Percentiles rank a stretch among this genome's conserved stretches.
Conservation (phyloP, 1,140 invertebrate species). For the Drosophila nigromelanica region DNA sequence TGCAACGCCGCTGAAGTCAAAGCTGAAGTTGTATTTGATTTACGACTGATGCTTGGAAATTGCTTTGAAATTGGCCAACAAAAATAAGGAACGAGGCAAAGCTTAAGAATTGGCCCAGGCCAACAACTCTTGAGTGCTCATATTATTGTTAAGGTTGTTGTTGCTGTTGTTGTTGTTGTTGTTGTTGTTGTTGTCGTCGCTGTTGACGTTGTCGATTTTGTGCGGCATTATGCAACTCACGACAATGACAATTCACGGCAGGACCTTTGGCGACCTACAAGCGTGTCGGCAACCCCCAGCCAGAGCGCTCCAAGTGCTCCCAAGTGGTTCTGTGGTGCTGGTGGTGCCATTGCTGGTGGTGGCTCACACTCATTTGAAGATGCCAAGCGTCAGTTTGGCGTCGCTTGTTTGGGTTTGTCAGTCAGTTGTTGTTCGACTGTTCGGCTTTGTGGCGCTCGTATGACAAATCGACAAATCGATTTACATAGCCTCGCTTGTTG, state of each 20-base stretch:
- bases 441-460: conserved; percentile 51
- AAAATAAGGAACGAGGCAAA: conserved; percentile 60
- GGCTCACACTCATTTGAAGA: conserved; percentile 48
- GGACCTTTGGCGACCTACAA: conserved; percentile 83
- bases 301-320: conserved; percentile 48
- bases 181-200: conserved; percentile 16
- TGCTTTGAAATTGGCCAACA: conserved; percentile 73
- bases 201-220: conserved; percentile 66
- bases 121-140: conserved; percentile 36
- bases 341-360: neutral
- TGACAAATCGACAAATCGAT: conserved; percentile 78
- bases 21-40: conserved; percentile 68
- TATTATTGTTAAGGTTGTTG: neutral
- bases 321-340: conserved; percentile 14
- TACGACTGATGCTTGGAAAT: conserved; percentile 76
- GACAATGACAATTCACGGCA: conserved; percentile 83
- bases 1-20: conserved; percentile 44
- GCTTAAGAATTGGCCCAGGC: conserved; percentile 66
- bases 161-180: conserved; percentile 22
- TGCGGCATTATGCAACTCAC: conserved; percentile 83
- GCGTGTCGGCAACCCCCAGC: conserved; percentile 67
- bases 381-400: conserved; percentile 43
- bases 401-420: conserved; percentile 29
- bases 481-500: conserved; percentile 60
- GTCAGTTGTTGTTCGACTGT: conserved; percentile 1